These are phyloP conservation scores for Heliconius eleuchia DNA, from an alignment of 1,140 invertebrate genomes.

Conservation along the genomic window DNA sequence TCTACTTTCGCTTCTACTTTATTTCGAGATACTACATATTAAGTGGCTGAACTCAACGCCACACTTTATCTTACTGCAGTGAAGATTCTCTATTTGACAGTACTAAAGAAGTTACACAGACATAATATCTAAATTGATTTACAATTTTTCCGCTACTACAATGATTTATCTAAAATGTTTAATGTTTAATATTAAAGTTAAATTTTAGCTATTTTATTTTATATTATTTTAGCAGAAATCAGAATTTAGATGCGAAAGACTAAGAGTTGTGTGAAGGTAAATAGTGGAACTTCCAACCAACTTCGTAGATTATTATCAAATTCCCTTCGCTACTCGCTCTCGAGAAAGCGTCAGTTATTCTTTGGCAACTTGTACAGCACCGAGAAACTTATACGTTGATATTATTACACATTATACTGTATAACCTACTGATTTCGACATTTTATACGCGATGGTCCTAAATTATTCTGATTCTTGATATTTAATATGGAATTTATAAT, in stretches of 20 bases:
- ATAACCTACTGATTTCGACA: constrained; percentile 15
- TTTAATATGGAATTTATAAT: constrained; percentile 7
- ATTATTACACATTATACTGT: constrained; percentile 33
- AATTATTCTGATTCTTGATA: neutral
- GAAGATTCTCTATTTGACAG: no score
- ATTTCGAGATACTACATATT: neutral
- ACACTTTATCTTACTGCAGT: no score
- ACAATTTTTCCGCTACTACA: no score
- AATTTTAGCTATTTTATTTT: neutral
- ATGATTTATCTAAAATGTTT: no score
- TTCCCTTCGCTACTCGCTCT: constrained; percentile 36
- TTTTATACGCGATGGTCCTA: constrained; percentile 9
- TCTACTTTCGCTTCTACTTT: neutral
- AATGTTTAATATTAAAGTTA: constrained; percentile 4
- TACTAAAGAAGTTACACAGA: no score
- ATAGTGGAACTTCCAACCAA: constrained; percentile 34
- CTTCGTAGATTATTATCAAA: constrained; percentile 44
- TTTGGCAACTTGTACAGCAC: constrained; percentile 37
- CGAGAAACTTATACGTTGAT: constrained; percentile 32
- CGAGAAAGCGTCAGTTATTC: constrained; percentile 39
- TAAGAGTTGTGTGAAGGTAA: constrained; percentile 32
- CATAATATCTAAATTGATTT: no score
- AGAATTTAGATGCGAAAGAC: constrained; percentile 27
- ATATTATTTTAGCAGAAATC: constrained; percentile 23
- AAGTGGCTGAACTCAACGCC: neutral